These are phyloP conservation scores for Prinia subflava DNA, from an alignment of 2,113 vertebrate genomes.

Conservation along the genomic window DNA sequence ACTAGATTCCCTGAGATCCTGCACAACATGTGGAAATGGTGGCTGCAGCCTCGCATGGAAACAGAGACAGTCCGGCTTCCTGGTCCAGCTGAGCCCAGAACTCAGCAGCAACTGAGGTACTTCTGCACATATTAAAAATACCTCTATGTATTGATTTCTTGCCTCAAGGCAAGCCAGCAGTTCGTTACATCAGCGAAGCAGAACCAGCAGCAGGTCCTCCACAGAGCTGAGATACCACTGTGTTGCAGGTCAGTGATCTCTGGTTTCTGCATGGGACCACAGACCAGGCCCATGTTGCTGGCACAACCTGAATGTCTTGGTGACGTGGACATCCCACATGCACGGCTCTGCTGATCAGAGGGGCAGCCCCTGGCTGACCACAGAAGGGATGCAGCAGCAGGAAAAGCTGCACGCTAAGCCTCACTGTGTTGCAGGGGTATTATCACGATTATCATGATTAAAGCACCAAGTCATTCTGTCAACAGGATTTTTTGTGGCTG, in stretches of 20 bases:
- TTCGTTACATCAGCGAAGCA: background rate
- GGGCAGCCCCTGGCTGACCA: background rate
- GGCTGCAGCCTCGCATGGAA: background rate
- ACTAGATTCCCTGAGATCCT: background rate
- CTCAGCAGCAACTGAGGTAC: background rate
- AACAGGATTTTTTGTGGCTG: background rate
- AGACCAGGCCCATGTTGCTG: background rate
- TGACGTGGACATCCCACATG: accelerated
- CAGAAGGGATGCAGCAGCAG: background rate
- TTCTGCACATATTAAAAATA: background rate
- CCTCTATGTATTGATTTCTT: background rate
- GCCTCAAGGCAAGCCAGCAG: background rate
- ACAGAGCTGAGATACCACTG: background rate
- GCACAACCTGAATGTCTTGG: background rate
- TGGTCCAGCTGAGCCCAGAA: background rate
- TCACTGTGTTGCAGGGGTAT: background rate
- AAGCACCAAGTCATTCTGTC: background rate
- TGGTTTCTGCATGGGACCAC: background rate
- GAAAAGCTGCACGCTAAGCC: background rate
- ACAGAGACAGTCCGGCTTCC: background rate
- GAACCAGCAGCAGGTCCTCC: background rate
- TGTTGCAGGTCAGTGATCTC: background rate
- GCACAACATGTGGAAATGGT: background rate
- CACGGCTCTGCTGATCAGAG: accelerated
- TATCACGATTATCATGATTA: background rate